Evolutionary conservation across 2,113 vertebrate species (phyloP), one percentile per base, ranked within the genome.

Genomic region (Silurus asotus): DNA sequence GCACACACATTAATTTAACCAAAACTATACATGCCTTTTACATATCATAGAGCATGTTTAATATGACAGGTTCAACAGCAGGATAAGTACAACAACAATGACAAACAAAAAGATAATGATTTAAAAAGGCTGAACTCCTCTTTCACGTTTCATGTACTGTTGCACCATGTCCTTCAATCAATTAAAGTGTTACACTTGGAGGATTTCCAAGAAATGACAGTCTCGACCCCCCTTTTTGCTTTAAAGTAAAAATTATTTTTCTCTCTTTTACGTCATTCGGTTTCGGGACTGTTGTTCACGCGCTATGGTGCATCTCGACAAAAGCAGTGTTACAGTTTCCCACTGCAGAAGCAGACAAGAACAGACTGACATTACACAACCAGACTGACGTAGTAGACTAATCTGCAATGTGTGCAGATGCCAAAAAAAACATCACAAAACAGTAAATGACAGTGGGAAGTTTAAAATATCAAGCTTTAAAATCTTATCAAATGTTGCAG

Each of bases 231-330:
- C 19, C n/a, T 70, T 84, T 64, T 82, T 69, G 55, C 61, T 58
- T 48, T 67, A 77, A 84, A 86, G 69, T 83, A 78, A 84, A 75
- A 74, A 78, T 48, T 37, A 62, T 53, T 77, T 6, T 55, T 9
- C 51, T 77, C 49, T n/a, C 51, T 83, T 83, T 74, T 83, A 81
- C 65, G 65, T 88, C 81, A 83, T 67, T 51, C 48, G 37, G 56
- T 65, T 79, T 64, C 55, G 23, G 53, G 37, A 19, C 45, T 37
- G 64, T 70, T 23, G 15, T 85, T 89, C 49, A 85, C 45, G 58
- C 49, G 77, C 80, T 78, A 23, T n/a, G 11, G 78, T 25, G 82
- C 85, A 64, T 84, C 82, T 85, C 5, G 53, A 82, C n/a, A 72
- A 55, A 55, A 51, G 19, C 72, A 64, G 58, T 51, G 77, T 67